Percentiles rank a stretch among this genome's conserved stretches.
These are phyloP conservation scores for Drosophila mimica DNA, from an alignment of 2,888 invertebrate species.

Conservation along the genomic window DNA sequence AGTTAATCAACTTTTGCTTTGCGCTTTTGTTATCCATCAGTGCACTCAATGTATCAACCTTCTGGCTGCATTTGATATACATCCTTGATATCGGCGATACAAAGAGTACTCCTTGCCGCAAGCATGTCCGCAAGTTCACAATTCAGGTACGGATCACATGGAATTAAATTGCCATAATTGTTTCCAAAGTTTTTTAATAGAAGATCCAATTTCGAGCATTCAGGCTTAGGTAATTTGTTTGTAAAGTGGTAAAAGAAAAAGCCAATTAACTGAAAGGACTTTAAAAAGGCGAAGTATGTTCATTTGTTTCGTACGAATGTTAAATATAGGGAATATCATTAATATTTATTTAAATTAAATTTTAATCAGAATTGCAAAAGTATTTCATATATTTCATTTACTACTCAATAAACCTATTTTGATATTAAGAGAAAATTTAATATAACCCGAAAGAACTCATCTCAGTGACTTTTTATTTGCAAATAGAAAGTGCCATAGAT, in stretches of 20 bases:
- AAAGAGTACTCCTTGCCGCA: neutral
- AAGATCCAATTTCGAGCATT: neutral
- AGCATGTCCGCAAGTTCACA: constrained; percentile 3
- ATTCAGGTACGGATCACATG: neutral
- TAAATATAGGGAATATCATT: neutral
- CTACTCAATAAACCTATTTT: neutral
- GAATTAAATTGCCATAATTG: neutral
- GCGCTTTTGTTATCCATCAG: constrained; percentile 27
- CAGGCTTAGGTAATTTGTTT: neutral
- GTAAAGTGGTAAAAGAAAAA: no score
- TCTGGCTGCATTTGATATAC: constrained; percentile 13
- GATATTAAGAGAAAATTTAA: neutral
- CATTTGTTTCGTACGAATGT: neutral
- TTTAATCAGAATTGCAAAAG: no score
- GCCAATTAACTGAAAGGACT: neutral
- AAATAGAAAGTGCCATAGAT: neutral
- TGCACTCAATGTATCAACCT: constrained; percentile 13
- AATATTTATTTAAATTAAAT: neutral
- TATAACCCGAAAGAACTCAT: no score
- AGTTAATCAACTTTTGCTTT: constrained; percentile 68
- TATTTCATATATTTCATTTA: neutral
- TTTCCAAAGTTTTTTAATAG: neutral
- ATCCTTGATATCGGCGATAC: constrained; percentile 7
- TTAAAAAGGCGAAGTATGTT: neutral
- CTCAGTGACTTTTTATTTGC: neutral